phyloP scores from a whole-genome alignment of 2,888 invertebrate species.

The Tromatobia lineatoria region DNA sequence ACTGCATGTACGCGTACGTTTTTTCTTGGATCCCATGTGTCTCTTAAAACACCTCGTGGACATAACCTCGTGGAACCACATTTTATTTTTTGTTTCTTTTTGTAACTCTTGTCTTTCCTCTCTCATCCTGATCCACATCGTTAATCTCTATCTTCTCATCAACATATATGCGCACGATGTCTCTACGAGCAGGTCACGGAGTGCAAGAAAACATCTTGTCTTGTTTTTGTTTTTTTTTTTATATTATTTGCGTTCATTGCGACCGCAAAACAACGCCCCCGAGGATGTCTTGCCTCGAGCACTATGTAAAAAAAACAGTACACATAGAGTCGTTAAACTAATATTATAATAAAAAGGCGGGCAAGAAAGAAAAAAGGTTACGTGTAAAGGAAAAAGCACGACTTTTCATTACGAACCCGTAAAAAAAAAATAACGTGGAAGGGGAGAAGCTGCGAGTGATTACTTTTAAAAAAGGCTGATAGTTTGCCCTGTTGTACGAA shows the following conservation, averaged over 20 bases:
- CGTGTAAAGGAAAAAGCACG: slow-evolving; percentile 6
- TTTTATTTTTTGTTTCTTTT: slow-evolving; percentile 48
- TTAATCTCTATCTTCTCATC: slow-evolving; percentile 51
- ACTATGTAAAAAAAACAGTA: slow-evolving; percentile 28
- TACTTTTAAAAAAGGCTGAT: slow-evolving; percentile 12
- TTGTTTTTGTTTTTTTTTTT: slow-evolving; percentile 24
- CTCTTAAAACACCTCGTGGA: slow-evolving; percentile 27
- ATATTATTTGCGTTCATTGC: slow-evolving; percentile 40
- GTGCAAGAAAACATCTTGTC: slow-evolving; percentile 34
- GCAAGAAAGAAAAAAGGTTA: background rate
- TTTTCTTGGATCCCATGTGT: slow-evolving; percentile 12
- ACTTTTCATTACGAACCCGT: background rate
- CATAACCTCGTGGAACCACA: slow-evolving; percentile 29
- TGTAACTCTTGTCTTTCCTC: slow-evolving; percentile 32
- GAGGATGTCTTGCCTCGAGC: slow-evolving; percentile 59
- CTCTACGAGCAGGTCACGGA: slow-evolving; percentile 36
- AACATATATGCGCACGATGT: slow-evolving; percentile 24
- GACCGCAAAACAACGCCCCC: slow-evolving; percentile 58
- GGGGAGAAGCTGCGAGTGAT: background rate
- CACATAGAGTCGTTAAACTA: slow-evolving; percentile 32
- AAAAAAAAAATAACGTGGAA: background rate
- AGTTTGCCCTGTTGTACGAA: background rate
- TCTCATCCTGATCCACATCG: slow-evolving; percentile 41
- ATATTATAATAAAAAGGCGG: slow-evolving; percentile 26
- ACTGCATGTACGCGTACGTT: slow-evolving; percentile 27